Evolutionary conservation across 2,888 invertebrate species (phyloP), one percentile per base, ranked within the genome.

Genomic region (Caenorhabditis drosophilae): DNA sequence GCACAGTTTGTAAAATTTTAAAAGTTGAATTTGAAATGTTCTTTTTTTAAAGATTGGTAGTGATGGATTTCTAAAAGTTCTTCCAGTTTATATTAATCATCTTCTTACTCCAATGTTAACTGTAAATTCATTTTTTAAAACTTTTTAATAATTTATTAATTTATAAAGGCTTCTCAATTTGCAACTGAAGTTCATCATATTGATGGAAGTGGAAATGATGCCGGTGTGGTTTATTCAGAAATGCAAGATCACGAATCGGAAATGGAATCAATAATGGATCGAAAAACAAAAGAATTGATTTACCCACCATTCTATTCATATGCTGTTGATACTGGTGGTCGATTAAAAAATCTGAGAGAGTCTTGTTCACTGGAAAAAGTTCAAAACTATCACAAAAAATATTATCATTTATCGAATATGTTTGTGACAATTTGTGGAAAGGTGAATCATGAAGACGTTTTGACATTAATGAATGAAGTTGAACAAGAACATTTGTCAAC

Each of bases 171-270:
- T 72, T 87, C 90, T 69, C 92, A 89, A 2, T 94, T 89, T 83
- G 86, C 89, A 26, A 94, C 93, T 0, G 94, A 94, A 86, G 93
- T 95, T 0, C 92, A 94, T 84, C 93, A 94, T 84, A 88, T 94
- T 66, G 92, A 91, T 77, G 91, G 90, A 0, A 89, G 91, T 61
- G 94, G 93, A 0, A 90, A 91, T 71, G 90, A 95, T 87, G 92
- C 90, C 12, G 95, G 95, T 18, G 92, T 94, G 15, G 93, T 94
- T n/a, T 94, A 94, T 84, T 92, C 92, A 84, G 94, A 95, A 86
- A 93, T 93, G 91, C 93, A 82, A 61, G 79, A 78, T 56, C 67
- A 77, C 49, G 81, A 82, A 51, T 66, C 70, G 2, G 82, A 81
- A 34, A 77, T 82, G 80, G 80, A 82, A n/a, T 58, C 59, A n/a